These are phyloP conservation scores for Reinhardtius hippoglossoides DNA, from an alignment of 2,113 vertebrate species.

Conservation along the genomic window DNA sequence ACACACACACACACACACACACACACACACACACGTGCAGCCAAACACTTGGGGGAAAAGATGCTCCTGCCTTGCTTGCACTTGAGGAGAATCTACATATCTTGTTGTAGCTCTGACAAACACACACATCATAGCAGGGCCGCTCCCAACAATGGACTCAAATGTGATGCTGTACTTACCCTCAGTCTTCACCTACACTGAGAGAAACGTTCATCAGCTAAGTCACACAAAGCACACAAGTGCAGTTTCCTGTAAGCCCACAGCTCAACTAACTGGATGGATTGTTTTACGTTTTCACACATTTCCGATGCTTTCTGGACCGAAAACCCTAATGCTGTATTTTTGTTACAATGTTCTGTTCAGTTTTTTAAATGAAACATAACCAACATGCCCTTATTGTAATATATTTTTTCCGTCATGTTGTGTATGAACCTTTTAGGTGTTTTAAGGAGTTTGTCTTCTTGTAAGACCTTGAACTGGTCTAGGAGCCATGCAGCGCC, in stretches of 20 bases:
- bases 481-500: too few species aligned
- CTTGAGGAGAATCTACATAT: conserved; percentile 45
- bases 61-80: conserved; percentile 31
- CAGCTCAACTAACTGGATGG: background rate
- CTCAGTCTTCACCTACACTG: background rate
- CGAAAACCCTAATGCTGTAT: too few species aligned
- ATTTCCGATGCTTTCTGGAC: background rate
- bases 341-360: too few species aligned
- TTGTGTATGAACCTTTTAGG: too few species aligned
- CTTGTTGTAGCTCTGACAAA: conserved; percentile 19
- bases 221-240: background rate
- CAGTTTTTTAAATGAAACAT: too few species aligned
- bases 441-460: too few species aligned
- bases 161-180: conserved; percentile 28
- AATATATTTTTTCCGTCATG: too few species aligned
- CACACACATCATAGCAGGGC: background rate
- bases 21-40: background rate
- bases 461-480: too few species aligned
- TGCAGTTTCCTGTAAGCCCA: background rate
- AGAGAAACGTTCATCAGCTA: background rate
- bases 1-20: conserved; percentile 8
- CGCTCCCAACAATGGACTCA: conserved; percentile 1
- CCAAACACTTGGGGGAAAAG: conserved; percentile 16
- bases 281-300: background rate
- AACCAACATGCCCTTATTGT: too few species aligned